Evolutionary conservation across 2,797 vertebrate species (phyloP).

Genomic region (Babyrousa celebensis): DNA sequence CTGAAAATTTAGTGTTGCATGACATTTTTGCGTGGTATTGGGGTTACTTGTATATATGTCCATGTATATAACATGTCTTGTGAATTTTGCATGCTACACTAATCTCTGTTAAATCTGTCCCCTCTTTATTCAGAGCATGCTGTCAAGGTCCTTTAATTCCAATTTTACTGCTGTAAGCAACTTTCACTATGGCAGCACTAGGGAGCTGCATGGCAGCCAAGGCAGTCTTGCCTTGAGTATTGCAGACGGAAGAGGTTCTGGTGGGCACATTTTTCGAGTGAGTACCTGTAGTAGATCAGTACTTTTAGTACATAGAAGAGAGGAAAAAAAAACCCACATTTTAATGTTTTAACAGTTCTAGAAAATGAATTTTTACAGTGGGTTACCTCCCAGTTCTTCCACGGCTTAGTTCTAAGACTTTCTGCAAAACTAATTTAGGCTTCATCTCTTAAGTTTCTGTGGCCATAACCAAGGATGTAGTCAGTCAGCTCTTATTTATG

Average conservation of each 20-base stretch:
- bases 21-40: constrained; percentile 87
- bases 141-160: constrained; percentile 99
- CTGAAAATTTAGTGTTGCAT: constrained; percentile 89
- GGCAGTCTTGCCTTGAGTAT: constrained; percentile 96
- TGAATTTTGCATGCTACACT: constrained; percentile 94
- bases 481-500: constrained; percentile 12
- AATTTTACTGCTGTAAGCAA: constrained; percentile 95
- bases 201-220: constrained; percentile 98
- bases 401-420: constrained; percentile 70
- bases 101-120: constrained; percentile 94
- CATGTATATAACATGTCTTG: constrained; percentile 90
- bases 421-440: constrained; percentile 50
- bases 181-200: constrained; percentile 97
- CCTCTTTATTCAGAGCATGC: constrained; percentile 96
- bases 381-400: constrained; percentile 63
- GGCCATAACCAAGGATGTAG: constrained; percentile 31
- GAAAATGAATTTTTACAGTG: constrained; percentile 58
- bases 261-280: constrained; percentile 96
- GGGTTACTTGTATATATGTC: constrained; percentile 88
- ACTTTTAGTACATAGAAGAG: constrained; percentile 76
- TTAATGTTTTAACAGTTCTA: constrained; percentile 67
- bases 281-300: constrained; percentile 93
- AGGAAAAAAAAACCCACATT: constrained; percentile 66
- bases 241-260: constrained; percentile 96
- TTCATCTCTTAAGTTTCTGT: constrained; percentile 59